Conservation (phyloP, 2,888 invertebrate genomes). For the Digitonthophagus gazella region DNA sequence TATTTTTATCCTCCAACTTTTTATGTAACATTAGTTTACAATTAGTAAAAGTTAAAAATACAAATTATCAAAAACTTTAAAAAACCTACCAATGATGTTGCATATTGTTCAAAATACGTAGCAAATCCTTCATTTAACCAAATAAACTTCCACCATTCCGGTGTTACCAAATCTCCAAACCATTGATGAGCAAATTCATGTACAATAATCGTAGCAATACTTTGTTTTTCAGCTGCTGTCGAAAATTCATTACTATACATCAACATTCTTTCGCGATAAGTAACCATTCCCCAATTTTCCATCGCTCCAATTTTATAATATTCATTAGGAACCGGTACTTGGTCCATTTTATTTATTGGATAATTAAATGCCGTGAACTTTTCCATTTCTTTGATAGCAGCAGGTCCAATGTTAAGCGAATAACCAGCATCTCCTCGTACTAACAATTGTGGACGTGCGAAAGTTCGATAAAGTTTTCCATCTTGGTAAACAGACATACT, state of each 20-base stretch:
- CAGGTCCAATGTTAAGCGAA: conserved; percentile 19
- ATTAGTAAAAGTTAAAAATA: too few species aligned
- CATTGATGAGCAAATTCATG: conserved; percentile 60
- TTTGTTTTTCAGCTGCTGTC: conserved; percentile 34
- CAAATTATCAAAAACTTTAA: background rate
- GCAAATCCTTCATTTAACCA: conserved; percentile 58
- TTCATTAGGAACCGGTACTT: conserved; percentile 77
- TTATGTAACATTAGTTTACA: too few species aligned
- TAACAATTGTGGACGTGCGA: conserved; percentile 68
- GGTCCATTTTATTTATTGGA: conserved; percentile 71
- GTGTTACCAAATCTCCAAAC: conserved; percentile 52
- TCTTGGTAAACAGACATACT: conserved; percentile 51
- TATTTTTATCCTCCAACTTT: too few species aligned
- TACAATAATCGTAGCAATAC: conserved; percentile 45
- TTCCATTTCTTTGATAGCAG: conserved; percentile 49
- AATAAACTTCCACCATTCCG: conserved; percentile 48
- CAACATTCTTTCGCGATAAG: conserved; percentile 54
- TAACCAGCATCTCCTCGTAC: conserved; percentile 52
- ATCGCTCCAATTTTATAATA: conserved; percentile 77
- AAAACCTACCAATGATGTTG: conserved; percentile 37
- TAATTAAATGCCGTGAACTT: conserved; percentile 59
- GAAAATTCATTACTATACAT: conserved; percentile 18
- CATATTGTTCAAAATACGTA: conserved; percentile 53
- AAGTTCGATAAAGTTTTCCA: conserved; percentile 57
- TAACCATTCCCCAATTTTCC: conserved; percentile 91